Evolutionary conservation across 2,888 invertebrate species (phyloP), one percentile per base, ranked within the genome.

Genomic region (Lepidochrysops patricia): DNA sequence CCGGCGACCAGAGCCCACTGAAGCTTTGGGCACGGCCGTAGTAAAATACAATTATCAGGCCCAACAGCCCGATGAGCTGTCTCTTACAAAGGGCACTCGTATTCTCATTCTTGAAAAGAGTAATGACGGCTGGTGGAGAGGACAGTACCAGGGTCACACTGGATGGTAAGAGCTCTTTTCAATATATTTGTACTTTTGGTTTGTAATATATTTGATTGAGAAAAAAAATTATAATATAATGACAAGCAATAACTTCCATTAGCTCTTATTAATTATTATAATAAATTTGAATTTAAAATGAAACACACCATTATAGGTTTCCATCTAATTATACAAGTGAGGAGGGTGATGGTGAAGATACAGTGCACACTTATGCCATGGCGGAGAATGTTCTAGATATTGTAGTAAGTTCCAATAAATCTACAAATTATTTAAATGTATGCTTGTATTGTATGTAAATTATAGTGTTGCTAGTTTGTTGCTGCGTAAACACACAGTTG

Each of bases 51-150:
- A 96, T 87, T 97, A 97, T 84, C 87, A 88, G 74, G 98, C 98
- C 50, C 97, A 97, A 87, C 97, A 98, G 83, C 94, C 97, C 1
- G 99, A 99, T 77, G 99, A 99, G 82, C 90, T 99, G 60, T 94
- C 97, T 0, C 91, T 99, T 66, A 94, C 95, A 50, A 99, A 99
- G 90, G 98, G 98, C 69, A 97, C 97, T 61, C 90, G 96, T 71
- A 97, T 99, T 69, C 92, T 96, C 64, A 99, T 99, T 68, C 90
- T 99, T 67, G 99, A 99, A 88, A 99, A 99, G 89, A 98, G 98
- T 73, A 98, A 98, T 70, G 99, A 99, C 85, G 98, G 97, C 64
- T 99, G 99, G 99, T 99, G 99, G 99, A 93, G 98, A 74, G 99
- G 99, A 57, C 96, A 96, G 86, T 90, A 87, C 66, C 88, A 91